These are phyloP conservation scores for Poecilia wingei DNA, from an alignment of 2,797 vertebrate genomes.

Conservation along the genomic window DNA sequence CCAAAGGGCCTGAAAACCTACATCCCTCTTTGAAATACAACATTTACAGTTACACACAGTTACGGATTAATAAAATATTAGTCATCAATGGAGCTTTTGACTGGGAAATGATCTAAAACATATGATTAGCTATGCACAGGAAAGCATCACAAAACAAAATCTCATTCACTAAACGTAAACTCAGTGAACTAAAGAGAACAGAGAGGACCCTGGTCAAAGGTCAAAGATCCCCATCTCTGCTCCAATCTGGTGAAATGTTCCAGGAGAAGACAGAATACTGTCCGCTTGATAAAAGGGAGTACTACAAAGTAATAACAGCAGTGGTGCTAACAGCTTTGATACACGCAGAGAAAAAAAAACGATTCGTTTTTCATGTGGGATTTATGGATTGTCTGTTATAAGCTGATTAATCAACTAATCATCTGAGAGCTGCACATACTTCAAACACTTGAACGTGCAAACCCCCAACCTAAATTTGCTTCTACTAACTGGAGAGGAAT, in stretches of 20 bases:
- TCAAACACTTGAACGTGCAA: not conserved
- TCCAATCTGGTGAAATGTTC: not conserved
- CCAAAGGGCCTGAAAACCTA: not conserved
- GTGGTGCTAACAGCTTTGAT: not conserved
- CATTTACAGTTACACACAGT: too few relatives aligned
- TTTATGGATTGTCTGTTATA: not conserved
- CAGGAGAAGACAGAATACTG: not conserved
- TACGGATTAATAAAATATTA: too few relatives aligned
- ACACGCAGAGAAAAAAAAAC: not conserved
- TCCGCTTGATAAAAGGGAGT: not conserved
- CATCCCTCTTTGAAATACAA: not conserved
- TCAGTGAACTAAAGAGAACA: not conserved
- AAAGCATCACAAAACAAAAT: not conserved
- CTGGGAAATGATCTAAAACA: not conserved
- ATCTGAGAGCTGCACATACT: not conserved
- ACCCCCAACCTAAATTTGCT: not conserved
- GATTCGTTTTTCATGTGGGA: not conserved
- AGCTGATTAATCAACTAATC: not conserved
- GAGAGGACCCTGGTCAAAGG: not conserved
- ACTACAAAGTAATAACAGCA: not conserved
- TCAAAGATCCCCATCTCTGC: not conserved
- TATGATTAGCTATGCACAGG: not conserved
- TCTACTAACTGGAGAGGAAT: constrained; percentile 26
- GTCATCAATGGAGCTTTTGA: too few relatives aligned
- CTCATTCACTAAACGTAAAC: not conserved